These are phyloP conservation scores for Homalodisca vitripennis DNA, from an alignment of 1,140 invertebrate species.

Conservation along the genomic window DNA sequence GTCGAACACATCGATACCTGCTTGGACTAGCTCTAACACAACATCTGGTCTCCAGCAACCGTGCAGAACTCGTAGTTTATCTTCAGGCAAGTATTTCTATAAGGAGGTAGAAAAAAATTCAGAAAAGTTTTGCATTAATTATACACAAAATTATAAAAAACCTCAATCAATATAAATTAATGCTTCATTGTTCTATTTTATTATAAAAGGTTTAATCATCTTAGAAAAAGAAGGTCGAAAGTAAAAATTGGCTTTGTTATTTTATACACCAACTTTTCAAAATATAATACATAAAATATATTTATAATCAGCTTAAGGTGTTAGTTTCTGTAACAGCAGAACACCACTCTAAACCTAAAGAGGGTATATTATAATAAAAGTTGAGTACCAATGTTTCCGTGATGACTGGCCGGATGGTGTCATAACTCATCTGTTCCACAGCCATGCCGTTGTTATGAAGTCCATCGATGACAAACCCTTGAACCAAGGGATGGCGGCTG, in stretches of 20 bases:
- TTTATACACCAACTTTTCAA: too few relatives aligned
- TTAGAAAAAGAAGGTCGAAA: too few relatives aligned
- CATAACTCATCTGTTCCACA: slow-evolving; percentile 55
- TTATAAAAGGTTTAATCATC: too few relatives aligned
- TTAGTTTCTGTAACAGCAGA: slow-evolving; percentile 49
- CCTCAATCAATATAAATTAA: too few relatives aligned
- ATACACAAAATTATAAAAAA: too few relatives aligned
- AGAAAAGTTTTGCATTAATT: too few relatives aligned
- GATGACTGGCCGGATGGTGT: slow-evolving; percentile 61
- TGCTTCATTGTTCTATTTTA: too few relatives aligned
- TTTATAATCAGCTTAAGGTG: too few relatives aligned
- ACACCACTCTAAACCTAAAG: slow-evolving; percentile 12
- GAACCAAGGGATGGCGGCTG: slow-evolving; percentile 53
- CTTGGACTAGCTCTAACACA: slow-evolving; percentile 61
- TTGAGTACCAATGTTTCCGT: slow-evolving; percentile 58
- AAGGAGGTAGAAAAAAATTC: too few relatives aligned
- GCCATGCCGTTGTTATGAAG: slow-evolving; percentile 68
- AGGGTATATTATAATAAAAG: slow-evolving; percentile 37
- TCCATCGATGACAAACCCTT: slow-evolving; percentile 77
- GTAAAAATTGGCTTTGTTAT: too few relatives aligned
- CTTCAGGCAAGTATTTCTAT: slow-evolving; percentile 59
- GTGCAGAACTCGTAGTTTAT: slow-evolving; percentile 63
- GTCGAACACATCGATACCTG: slow-evolving; percentile 82
- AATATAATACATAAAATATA: too few relatives aligned
- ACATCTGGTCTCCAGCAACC: slow-evolving; percentile 67